Evolutionary conservation across 1,140 invertebrate species (phyloP).

Genomic region (Ylistrum balloti): DNA sequence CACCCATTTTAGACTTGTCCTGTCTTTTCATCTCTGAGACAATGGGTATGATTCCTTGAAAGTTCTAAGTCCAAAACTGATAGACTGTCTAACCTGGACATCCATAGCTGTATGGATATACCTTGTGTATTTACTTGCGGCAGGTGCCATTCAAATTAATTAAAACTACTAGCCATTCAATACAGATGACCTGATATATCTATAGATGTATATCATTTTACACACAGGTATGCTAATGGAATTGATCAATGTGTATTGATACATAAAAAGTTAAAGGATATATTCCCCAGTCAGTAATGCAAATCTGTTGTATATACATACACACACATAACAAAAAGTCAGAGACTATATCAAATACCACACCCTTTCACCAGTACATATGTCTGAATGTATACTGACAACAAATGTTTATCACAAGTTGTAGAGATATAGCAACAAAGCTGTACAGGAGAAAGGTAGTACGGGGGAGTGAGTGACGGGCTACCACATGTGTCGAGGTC

Average conservation of each 20-base stretch:
- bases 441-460: too few species aligned
- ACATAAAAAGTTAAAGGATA: neutral
- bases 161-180: neutral
- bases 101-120: neutral
- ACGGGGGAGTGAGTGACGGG: too few species aligned
- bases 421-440: too few species aligned
- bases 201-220: conserved; percentile 19
- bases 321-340: too few species aligned
- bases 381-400: too few species aligned
- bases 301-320: too few species aligned
- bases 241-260: neutral
- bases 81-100: neutral
- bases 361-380: too few species aligned
- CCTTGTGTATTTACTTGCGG: neutral
- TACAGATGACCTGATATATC: neutral
- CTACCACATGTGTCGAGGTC: too few species aligned
- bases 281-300: too few species aligned
- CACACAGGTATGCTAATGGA: conserved; percentile 32
- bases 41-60: neutral
- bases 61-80: neutral
- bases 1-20: neutral
- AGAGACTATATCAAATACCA: too few species aligned
- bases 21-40: neutral
- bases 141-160: conserved; percentile 38
- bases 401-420: too few species aligned